Conservation (phyloP, 1,140 invertebrate species). For the Agrypnia vestita region DNA sequence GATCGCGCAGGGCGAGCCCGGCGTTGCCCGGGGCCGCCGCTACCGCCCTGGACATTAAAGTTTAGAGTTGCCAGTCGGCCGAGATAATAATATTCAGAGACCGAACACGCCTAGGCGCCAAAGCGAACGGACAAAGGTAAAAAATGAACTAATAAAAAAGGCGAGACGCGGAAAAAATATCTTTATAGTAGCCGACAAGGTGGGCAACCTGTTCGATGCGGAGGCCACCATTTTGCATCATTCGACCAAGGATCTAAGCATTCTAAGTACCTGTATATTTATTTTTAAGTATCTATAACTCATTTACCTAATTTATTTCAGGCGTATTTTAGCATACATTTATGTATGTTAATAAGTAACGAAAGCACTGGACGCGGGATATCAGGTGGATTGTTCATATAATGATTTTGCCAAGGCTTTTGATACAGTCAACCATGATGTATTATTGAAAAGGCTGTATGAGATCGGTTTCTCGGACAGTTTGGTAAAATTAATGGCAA, state of each 20-base stretch:
- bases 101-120: constrained; percentile 56
- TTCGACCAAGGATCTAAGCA: not conserved
- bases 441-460: no score
- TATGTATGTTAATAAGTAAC: not conserved
- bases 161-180: constrained; percentile 26
- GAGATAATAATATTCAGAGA: constrained; percentile 54
- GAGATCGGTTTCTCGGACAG: no score
- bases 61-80: constrained; percentile 34
- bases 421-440: no score
- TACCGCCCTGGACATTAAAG: constrained; percentile 24
- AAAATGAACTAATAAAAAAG: constrained; percentile 23
- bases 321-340: not conserved
- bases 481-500: no score
- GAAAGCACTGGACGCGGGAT: not conserved
- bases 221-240: not conserved
- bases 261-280: not conserved
- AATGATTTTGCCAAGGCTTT: no score
- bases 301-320: not conserved
- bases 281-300: not conserved
- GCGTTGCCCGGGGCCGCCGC: not conserved
- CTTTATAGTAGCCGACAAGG: constrained; percentile 28
- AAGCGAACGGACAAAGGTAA: constrained; percentile 48
- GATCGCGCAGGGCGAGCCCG: not conserved
- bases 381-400: no score
- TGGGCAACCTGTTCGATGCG: constrained; percentile 1